These are phyloP conservation scores for Dreissena polymorpha DNA, from an alignment of 1,140 invertebrate species.

Conservation along the genomic window DNA sequence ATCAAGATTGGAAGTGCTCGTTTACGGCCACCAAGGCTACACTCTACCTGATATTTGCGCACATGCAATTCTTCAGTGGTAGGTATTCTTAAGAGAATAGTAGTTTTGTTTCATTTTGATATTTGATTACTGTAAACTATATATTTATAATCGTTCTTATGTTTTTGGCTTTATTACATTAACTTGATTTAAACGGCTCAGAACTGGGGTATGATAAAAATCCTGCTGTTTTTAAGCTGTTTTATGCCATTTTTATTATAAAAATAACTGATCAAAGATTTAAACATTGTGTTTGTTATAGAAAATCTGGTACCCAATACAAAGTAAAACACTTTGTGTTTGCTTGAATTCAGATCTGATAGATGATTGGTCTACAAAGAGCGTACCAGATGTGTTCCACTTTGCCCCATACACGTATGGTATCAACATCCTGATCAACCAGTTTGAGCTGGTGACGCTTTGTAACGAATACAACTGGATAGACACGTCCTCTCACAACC, in stretches of 20 bases:
- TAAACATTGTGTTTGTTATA: no score
- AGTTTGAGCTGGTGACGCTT: slow-evolving; percentile 95
- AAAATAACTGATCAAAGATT: no score
- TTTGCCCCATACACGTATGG: slow-evolving; percentile 99
- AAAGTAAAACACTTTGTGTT: no score
- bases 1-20: slow-evolving; percentile 94
- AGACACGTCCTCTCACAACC: slow-evolving; percentile 89
- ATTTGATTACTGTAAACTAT: no score
- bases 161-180: no score
- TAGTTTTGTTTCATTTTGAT: no score
- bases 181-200: no score
- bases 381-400: slow-evolving; percentile 91
- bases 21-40: slow-evolving; percentile 97
- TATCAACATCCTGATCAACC: slow-evolving; percentile 92
- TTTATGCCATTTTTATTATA: no score
- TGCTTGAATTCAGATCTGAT: slow-evolving; percentile 86
- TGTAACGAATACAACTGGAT: slow-evolving; percentile 99
- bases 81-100: slow-evolving; percentile 35
- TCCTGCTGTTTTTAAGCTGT: no score
- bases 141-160: no score
- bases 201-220: no score
- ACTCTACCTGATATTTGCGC: slow-evolving; percentile 93
- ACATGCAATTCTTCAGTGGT: slow-evolving; percentile 97
- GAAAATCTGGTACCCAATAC: no score
- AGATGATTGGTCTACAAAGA: slow-evolving; percentile 97